phyloP scores from a whole-genome alignment of 2,797 vertebrate genomes.

The Sebastes taczanowskii region DNA sequence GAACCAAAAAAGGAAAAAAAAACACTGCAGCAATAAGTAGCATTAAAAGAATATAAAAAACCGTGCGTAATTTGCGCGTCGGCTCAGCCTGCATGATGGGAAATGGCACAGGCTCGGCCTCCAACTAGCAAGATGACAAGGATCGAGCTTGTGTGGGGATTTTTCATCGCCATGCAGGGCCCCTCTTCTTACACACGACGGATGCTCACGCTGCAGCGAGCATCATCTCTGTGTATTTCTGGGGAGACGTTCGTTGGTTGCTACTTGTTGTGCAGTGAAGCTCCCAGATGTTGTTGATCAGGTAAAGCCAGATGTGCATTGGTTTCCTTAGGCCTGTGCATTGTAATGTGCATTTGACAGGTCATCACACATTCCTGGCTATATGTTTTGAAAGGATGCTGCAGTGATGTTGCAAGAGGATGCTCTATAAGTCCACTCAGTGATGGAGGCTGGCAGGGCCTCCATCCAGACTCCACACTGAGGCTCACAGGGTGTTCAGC shows the following conservation, averaged over 20 bases:
- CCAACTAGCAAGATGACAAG: constrained; percentile 45
- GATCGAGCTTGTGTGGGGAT: constrained; percentile 8
- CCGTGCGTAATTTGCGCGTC: not conserved
- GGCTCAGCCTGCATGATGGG: constrained; percentile 34
- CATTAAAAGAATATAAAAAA: accelerated
- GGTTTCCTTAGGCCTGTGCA: not conserved
- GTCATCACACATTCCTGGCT: constrained; percentile 2
- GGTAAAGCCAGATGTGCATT: constrained; percentile 28
- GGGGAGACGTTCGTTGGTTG: not conserved
- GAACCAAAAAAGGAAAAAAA: not conserved
- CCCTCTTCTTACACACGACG: constrained; percentile 33
- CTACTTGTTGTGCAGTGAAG: constrained; percentile 10
- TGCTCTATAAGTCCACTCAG: constrained; percentile 8
- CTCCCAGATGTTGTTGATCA: constrained; percentile 21
- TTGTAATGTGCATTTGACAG: not conserved
- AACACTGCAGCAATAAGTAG: accelerated
- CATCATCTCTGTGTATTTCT: not conserved
- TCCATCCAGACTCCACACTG: constrained; percentile 13
- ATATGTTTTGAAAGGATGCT: constrained; percentile 42
- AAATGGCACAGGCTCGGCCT: constrained; percentile 64
- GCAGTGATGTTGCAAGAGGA: constrained; percentile 59
- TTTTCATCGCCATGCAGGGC: constrained; percentile 8
- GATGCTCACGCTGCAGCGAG: constrained; percentile 15
- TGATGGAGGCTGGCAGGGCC: constrained; percentile 26
- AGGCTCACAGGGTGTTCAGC: constrained; percentile 6